Evolutionary conservation across 2,888 invertebrate species (phyloP).

Genomic region (Heterodera filipjevi): DNA sequence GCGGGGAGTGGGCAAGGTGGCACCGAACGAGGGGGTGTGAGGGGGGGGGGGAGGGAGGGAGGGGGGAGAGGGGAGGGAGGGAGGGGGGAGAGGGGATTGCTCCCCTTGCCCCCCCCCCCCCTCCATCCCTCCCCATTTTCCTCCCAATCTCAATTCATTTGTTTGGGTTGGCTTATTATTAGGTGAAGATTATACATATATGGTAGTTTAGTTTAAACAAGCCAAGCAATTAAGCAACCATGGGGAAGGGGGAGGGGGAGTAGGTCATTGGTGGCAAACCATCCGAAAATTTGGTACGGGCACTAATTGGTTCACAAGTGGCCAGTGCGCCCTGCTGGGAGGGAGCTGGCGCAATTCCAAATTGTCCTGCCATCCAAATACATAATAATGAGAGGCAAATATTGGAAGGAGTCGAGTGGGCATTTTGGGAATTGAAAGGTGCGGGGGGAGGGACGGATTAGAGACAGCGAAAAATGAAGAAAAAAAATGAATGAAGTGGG

Average conservation of each 20-base stretch:
- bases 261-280: not conserved
- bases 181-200: not conserved
- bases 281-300: not conserved
- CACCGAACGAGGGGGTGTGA: too few species aligned
- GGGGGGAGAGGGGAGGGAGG: too few species aligned
- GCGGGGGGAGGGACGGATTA: not conserved
- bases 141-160: not conserved
- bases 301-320: conserved; percentile 12
- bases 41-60: too few species aligned
- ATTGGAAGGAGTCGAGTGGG: conserved; percentile 1
- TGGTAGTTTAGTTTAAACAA: not conserved
- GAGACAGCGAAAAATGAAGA: not conserved
- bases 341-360: not conserved
- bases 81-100: too few species aligned
- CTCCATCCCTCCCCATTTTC: too few species aligned
- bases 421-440: not conserved
- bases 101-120: too few species aligned
- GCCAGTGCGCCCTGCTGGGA: not conserved
- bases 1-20: too few species aligned
- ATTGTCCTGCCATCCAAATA: not conserved
- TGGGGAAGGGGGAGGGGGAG: not conserved
- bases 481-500: not conserved
- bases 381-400: conserved; percentile 1
- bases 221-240: conserved; percentile 8
- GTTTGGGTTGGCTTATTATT: conserved; percentile 8